phyloP scores from a whole-genome alignment of 2,113 vertebrate species.

The Hystrix brachyura region DNA sequence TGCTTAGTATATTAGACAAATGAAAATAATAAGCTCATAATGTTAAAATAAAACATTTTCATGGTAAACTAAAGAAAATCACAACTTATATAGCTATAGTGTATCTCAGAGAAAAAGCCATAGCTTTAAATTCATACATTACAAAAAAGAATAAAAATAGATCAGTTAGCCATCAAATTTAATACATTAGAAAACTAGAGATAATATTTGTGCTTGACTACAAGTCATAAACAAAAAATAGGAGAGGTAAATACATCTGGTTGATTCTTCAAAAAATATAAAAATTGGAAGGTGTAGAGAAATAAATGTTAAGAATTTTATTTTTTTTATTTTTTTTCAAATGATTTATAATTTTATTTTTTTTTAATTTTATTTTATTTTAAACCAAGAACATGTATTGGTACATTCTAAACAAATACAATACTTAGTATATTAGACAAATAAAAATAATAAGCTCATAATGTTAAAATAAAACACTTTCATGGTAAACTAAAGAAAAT shows the following conservation, averaged over 20 bases:
- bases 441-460: neutral
- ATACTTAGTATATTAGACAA: neutral
- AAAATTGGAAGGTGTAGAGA: too few species aligned
- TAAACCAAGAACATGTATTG: too few species aligned
- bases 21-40: neutral
- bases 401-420: neutral
- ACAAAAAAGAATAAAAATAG: neutral
- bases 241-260: neutral
- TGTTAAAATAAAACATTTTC: neutral
- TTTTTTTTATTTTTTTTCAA: too few species aligned
- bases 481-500: neutral
- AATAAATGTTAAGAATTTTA: too few species aligned
- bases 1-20: neutral
- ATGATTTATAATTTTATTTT: too few species aligned
- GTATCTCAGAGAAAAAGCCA: neutral
- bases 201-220: neutral
- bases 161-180: neutral
- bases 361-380: too few species aligned
- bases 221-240: neutral
- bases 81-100: neutral
- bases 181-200: neutral
- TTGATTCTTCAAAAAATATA: neutral
- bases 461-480: neutral
- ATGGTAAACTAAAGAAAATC: neutral
- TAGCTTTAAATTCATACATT: neutral